Evolutionary conservation across 1,140 invertebrate genomes (phyloP), one percentile per base, ranked within the genome.

Genomic region (Oncopeltus fasciatus): DNA sequence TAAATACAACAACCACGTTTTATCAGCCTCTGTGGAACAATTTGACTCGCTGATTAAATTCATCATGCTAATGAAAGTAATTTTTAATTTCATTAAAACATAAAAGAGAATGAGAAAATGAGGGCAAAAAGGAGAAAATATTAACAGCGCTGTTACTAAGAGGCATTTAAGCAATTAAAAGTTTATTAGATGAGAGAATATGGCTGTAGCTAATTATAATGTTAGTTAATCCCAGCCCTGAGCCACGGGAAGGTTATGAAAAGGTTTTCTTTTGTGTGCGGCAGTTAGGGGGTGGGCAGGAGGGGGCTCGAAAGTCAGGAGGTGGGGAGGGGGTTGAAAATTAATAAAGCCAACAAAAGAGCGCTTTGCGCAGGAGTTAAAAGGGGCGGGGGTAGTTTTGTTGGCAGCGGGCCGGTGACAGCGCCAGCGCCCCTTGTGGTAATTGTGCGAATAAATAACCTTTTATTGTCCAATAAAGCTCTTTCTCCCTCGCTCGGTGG

Each of bases 391-490:
- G 5, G 31, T 38, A 8, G 31, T 5, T 8, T 5, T 38, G 5
- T 38, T 38, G 14, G 5, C 31, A 5, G 31, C 31, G 31, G 5
- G 5, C 31, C 31, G 31, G 31, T 53, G 49, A 53, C 49, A 53
- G 49, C 49, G 12, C 24, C 26, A 24, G 18, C 49, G 49, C 20
- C 18, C 31, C 31, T 14, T 38, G 5, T 14, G 14, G 49, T 53
- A 53, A 53, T 53, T 53, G 49, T 53, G 49, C 20, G 49, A 24
- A 53, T 53, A 53, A 53, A 53, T 53, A 53, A 53, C 49, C 49
- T 53, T 53, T 53, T 53, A 53, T 53, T 53, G 49, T 53, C 49
- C 49, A 53, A 53, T 53, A 53, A 53, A 53, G 49, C 49, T 53
- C 24, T 53, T n/a, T 14, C 31, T 38, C 31, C 31, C n/a, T n/a